A percentile compares a stretch with the other conserved stretches of the same genome.
phyloP scores from a whole-genome alignment of 1,140 invertebrate species.

The Lepidurus apus region DNA sequence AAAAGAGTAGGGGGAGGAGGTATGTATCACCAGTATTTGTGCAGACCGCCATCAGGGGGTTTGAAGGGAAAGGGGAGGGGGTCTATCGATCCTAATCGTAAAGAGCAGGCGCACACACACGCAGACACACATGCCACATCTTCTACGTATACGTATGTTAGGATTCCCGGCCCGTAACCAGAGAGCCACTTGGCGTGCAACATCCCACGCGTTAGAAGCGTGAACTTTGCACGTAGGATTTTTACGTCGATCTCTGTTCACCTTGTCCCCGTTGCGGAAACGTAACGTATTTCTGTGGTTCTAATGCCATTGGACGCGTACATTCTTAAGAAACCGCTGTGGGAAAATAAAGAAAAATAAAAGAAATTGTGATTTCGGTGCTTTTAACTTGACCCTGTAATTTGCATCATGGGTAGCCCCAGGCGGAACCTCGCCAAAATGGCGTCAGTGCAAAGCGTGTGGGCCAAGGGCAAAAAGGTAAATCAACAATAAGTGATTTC shows the following conservation, averaged over 20 bases:
- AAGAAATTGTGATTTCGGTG: no score
- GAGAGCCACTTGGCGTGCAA: conserved; percentile 20
- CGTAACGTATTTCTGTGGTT: no score
- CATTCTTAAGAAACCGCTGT: no score
- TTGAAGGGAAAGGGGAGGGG: not conserved
- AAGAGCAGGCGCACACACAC: conserved; percentile 1
- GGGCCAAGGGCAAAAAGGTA: no score
- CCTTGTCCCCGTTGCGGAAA: no score
- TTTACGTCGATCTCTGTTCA: not conserved
- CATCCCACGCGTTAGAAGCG: conserved; percentile 4
- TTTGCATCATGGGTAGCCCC: no score
- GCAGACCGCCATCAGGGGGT: not conserved
- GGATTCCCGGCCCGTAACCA: not conserved
- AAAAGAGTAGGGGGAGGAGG: not conserved
- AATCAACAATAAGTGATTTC: no score
- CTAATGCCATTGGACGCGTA: no score
- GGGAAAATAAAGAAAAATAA: no score
- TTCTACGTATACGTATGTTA: conserved; percentile 2
- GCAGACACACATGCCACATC: conserved; percentile 10
- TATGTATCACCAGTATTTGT: not conserved
- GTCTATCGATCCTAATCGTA: conserved; percentile 5
- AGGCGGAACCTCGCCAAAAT: no score
- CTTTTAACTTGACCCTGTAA: no score
- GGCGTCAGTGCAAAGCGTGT: no score
- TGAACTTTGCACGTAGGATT: not conserved